Evolutionary conservation across 2,888 invertebrate genomes (phyloP).

Genomic region (Campopleginae sp.): DNA sequence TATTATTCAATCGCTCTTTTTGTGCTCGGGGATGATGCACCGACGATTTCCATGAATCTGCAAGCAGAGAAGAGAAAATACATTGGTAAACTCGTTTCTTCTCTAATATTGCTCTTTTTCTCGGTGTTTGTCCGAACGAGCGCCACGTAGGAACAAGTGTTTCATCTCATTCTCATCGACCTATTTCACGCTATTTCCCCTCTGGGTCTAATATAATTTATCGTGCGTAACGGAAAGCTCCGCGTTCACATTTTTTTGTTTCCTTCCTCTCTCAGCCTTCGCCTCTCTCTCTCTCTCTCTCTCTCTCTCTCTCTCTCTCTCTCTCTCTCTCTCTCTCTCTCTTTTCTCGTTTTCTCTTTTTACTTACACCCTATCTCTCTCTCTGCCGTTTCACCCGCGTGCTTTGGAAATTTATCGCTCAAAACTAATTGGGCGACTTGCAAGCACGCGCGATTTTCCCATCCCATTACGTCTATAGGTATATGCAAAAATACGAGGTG

Average conservation of each 20-base stretch:
- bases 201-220: conserved; percentile 1
- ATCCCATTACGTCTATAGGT: neutral
- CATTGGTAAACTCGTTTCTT: neutral
- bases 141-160: conserved; percentile 16
- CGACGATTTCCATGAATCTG: conserved; percentile 16
- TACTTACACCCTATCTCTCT: neutral
- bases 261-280: neutral
- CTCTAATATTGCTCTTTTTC: neutral
- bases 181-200: conserved; percentile 13
- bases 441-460: conserved; percentile 55
- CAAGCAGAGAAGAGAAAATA: conserved; percentile 21
- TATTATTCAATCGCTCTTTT: conserved; percentile 7
- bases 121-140: conserved; percentile 6
- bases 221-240: conserved; percentile 23
- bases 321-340: conserved; percentile 16
- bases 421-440: conserved; percentile 63
- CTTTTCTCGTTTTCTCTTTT: neutral
- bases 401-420: conserved; percentile 54
- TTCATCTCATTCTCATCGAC: conserved; percentile 10
- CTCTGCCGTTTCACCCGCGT: neutral
- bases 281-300: neutral
- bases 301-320: conserved; percentile 4
- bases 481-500: conserved; percentile 9
- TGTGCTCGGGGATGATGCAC: neutral
- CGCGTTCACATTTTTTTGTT: conserved; percentile 26